Evolutionary conservation across 2,888 invertebrate species (phyloP).

Genomic region (Digitonthophagus gazella): DNA sequence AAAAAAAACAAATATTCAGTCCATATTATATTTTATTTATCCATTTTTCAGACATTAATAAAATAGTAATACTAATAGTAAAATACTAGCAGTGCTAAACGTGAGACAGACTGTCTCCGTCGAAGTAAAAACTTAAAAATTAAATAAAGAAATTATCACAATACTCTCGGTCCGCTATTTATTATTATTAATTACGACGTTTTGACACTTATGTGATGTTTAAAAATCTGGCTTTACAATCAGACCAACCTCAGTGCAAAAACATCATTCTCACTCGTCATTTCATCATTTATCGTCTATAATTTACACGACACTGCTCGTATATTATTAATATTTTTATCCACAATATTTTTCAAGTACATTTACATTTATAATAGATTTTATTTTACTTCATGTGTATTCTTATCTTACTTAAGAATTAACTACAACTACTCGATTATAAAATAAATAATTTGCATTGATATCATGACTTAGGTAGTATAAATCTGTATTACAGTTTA

Average conservation of each 20-base stretch:
- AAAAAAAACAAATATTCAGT: constrained; percentile 18
- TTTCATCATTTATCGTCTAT: no score
- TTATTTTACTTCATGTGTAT: not conserved
- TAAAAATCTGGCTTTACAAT: no score
- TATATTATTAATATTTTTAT: no score
- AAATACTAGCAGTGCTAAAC: constrained; percentile 25
- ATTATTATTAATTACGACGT: not conserved
- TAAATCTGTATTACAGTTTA: constrained; percentile 25
- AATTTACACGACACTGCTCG: no score
- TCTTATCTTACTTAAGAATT: constrained; percentile 4
- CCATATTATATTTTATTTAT: constrained; percentile 22
- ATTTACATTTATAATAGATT: not conserved
- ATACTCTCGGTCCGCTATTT: constrained; percentile 6
- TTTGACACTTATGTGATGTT: no score
- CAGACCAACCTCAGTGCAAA: no score
- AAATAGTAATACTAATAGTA: constrained; percentile 30
- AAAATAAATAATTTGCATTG: constrained; percentile 37
- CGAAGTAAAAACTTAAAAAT: constrained; percentile 15
- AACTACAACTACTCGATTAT: constrained; percentile 13
- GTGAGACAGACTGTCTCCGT: constrained; percentile 9
- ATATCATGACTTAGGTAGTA: constrained; percentile 37
- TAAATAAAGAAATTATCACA: constrained; percentile 8
- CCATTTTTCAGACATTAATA: constrained; percentile 27
- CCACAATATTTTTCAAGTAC: no score
- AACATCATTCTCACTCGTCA: no score